phyloP scores from a whole-genome alignment of 1,140 invertebrate genomes.

The Drosophila azteca region DNA sequence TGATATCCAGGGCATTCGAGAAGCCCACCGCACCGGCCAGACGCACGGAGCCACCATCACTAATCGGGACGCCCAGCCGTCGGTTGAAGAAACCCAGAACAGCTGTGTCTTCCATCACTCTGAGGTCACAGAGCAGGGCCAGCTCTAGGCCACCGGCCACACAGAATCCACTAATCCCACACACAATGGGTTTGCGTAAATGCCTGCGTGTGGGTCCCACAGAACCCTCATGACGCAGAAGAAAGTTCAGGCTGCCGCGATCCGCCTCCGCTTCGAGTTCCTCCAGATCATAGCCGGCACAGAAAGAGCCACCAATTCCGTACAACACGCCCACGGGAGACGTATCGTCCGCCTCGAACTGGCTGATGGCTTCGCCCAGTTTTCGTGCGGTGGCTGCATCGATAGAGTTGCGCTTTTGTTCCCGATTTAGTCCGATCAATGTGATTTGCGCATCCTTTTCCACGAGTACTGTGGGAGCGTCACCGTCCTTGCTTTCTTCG shows the following conservation, averaged over 20 bases:
- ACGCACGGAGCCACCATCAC: slow-evolving; percentile 91
- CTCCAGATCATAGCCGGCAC: slow-evolving; percentile 93
- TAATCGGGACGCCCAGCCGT: slow-evolving; percentile 93
- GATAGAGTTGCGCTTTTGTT: slow-evolving; percentile 91
- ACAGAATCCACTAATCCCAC: slow-evolving; percentile 93
- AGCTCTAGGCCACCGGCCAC: slow-evolving; percentile 95
- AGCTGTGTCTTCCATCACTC: slow-evolving; percentile 93
- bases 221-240: slow-evolving; percentile 72
- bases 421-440: slow-evolving; percentile 93
- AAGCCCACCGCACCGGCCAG: slow-evolving; percentile 92
- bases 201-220: slow-evolving; percentile 86
- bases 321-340: slow-evolving; percentile 90
- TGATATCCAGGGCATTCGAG: slow-evolving; percentile 93
- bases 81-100: slow-evolving; percentile 92
- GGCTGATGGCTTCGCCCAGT: slow-evolving; percentile 89
- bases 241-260: slow-evolving; percentile 66
- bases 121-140: slow-evolving; percentile 94
- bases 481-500: background rate
- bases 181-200: slow-evolving; percentile 92
- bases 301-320: slow-evolving; percentile 95
- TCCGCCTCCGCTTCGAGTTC: slow-evolving; percentile 84
- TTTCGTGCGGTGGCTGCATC: slow-evolving; percentile 87
- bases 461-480: slow-evolving; percentile 52
- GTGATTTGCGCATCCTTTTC: slow-evolving; percentile 86
- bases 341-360: slow-evolving; percentile 90